Evolutionary conservation across 1,140 invertebrate species (phyloP).

Genomic region (Nebria ingens): DNA sequence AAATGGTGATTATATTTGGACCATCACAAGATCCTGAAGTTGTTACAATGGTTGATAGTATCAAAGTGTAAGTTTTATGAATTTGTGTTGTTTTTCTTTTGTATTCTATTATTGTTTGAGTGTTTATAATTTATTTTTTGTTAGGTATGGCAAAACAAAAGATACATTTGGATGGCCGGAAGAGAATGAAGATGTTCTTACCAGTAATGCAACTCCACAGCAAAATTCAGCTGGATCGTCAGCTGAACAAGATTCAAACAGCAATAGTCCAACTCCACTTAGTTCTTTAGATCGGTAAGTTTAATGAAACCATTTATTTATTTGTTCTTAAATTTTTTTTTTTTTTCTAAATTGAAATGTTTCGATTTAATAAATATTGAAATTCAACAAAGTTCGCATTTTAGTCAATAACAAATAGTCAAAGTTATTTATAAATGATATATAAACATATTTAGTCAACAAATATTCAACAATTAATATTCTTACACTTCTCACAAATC

Average conservation of each 20-base stretch:
- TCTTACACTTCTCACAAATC: too few relatives aligned
- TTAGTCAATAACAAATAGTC: too few relatives aligned
- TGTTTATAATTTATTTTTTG: slow-evolving; percentile 12
- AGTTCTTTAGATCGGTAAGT: slow-evolving; percentile 3
- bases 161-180: slow-evolving; percentile 96
- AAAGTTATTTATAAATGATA: too few relatives aligned
- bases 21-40: slow-evolving; percentile 80
- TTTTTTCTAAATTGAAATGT: too few relatives aligned
- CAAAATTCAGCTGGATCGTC: slow-evolving; percentile 23
- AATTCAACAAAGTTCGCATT: too few relatives aligned
- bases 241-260: slow-evolving; percentile 22
- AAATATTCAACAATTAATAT: too few relatives aligned
- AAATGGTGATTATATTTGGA: slow-evolving; percentile 80
- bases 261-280: slow-evolving; percentile 10
- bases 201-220: slow-evolving; percentile 42
- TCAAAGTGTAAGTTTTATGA: slow-evolving; percentile 63
- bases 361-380: too few relatives aligned
- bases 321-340: too few relatives aligned
- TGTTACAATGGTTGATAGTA: slow-evolving; percentile 86
- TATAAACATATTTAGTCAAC: too few relatives aligned
- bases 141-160: slow-evolving; percentile 84
- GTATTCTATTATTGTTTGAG: background rate
- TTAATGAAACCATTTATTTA: too few relatives aligned
- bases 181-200: slow-evolving; percentile 74
- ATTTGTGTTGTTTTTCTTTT: slow-evolving; percentile 11